Base-by-base conservation (phyloP, 2,113 vertebrate species). In the Chionis minor region DNA sequence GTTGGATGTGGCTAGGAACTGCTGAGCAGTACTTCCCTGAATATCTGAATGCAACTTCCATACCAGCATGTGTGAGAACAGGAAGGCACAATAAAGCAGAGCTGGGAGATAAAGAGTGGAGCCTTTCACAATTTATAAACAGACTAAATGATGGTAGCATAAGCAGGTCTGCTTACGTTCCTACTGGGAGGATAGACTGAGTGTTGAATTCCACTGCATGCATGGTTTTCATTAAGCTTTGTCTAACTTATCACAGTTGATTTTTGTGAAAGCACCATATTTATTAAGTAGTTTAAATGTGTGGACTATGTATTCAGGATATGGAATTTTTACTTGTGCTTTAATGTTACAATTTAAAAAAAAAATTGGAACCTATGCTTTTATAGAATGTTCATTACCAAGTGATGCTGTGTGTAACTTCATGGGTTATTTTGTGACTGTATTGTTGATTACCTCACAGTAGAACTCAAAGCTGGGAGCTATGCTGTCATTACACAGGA, bases 181-280 rank as follows among this genome's bases (percentile, higher is more conserved):
- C 38, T 67, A 8, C 56, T 81, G 56, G 38, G 65, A 89, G n/a
- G 51, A 62, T 4, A 35, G 33, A 6, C 20, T 13, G 56, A 10
- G 13, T 19, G 52, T 52, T 61, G 73, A 61, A 92, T 85, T 92
- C 47, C 84, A 84, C 69, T 9, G 59, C 5, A 1, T 47, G 83
- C n/a, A 27, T 75, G 93, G 77, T 65, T 96, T 85, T 79, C 91
- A 89, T 96, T 95, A 96, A 86, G 61, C 47, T 94, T 59, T 81
- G 42, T 85, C 65, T 82, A 89, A 91, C 61, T 81, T 52, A 56
- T 91, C 81, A 33, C 38, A 85, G 83, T 21, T 56, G 56, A 63
- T 73, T 75, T 96, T 89, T 79, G 55, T 84, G 73, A 89, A 79
- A 81, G 91, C 32, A 67, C 72, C 77, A 63, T 92, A 71, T 8